Evolutionary conservation across 37 sponge, comb jelly and placozoan genomes (phyloP).

Genomic region (Diacarnus erythraeanus): DNA sequence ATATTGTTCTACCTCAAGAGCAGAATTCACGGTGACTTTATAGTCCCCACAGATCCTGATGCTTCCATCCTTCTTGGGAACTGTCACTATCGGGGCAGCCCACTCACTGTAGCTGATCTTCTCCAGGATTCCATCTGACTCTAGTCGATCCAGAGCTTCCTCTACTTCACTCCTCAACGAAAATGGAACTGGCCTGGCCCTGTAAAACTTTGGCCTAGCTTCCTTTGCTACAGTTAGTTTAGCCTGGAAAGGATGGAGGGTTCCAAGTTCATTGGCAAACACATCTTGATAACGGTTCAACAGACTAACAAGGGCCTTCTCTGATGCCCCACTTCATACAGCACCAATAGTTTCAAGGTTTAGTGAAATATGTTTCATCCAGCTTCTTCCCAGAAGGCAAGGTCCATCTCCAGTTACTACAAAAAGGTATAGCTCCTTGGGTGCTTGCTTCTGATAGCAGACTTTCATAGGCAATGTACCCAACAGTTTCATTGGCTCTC

Average conservation of each 20-base stretch:
- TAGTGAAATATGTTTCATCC: too few relatives aligned
- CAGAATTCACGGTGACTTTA: too few relatives aligned
- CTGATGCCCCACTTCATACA: too few relatives aligned
- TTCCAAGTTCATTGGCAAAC: slow-evolving; percentile 39
- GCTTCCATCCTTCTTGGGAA: too few relatives aligned
- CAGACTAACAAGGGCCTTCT: background rate
- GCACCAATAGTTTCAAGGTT: background rate
- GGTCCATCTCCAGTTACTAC: too few relatives aligned
- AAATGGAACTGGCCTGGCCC: slow-evolving; percentile 18
- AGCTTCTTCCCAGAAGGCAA: background rate
- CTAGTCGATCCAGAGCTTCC: slow-evolving; percentile 24
- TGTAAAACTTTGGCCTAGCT: slow-evolving; percentile 7
- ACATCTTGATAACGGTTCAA: slow-evolving; percentile 18
- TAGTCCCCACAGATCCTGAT: too few relatives aligned
- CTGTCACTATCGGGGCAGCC: slow-evolving; percentile 45
- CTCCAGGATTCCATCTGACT: slow-evolving; percentile 25
- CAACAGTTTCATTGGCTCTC: background rate
- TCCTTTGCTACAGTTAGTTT: background rate
- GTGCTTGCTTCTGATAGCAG: background rate
- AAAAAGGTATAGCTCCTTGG: background rate
- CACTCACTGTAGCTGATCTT: slow-evolving; percentile 26
- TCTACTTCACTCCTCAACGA: slow-evolving; percentile 14
- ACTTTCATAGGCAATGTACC: background rate
- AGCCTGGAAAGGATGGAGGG: slow-evolving; percentile 4
- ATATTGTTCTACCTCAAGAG: too few relatives aligned